phyloP scores from a whole-genome alignment of 2,888 invertebrate genomes.

The Drosophila melanocephala region DNA sequence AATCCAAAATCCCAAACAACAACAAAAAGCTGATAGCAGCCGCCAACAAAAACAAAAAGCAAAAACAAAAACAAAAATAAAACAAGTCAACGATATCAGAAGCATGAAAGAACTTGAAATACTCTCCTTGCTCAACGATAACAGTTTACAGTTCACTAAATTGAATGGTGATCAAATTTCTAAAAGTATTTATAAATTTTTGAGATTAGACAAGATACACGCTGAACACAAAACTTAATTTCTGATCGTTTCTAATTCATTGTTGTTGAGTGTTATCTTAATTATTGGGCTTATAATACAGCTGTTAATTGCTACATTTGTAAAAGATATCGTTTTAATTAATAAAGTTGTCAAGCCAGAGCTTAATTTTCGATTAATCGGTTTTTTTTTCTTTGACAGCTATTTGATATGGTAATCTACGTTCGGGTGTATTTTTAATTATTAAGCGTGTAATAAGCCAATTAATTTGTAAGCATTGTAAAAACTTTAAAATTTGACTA shows the following conservation, averaged over 20 bases:
- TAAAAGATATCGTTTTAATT: neutral
- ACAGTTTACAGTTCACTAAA: neutral
- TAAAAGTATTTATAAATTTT: neutral
- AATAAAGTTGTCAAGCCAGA: neutral
- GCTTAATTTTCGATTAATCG: neutral
- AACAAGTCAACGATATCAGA: neutral
- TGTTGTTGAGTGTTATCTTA: neutral
- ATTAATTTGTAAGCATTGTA: neutral
- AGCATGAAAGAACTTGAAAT: neutral
- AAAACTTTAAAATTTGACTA: neutral
- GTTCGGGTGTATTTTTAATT: neutral
- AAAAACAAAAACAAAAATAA: slow-evolving; percentile 3
- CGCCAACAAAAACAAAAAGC: slow-evolving; percentile 8
- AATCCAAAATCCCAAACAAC: slow-evolving; percentile 44
- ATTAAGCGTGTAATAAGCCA: neutral
- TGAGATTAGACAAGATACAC: neutral
- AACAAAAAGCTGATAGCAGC: slow-evolving; percentile 52
- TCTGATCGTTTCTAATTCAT: neutral
- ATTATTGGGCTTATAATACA: neutral
- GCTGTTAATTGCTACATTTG: neutral
- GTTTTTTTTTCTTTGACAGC: neutral
- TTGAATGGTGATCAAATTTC: neutral
- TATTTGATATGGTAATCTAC: neutral
- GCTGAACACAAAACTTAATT: neutral
- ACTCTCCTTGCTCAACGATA: neutral